Evolutionary conservation across 30 jellyfish, hydroid and myxozoan genomes (phyloP), one percentile per base, ranked within the genome.

Genomic region (Pelagia noctiluca): DNA sequence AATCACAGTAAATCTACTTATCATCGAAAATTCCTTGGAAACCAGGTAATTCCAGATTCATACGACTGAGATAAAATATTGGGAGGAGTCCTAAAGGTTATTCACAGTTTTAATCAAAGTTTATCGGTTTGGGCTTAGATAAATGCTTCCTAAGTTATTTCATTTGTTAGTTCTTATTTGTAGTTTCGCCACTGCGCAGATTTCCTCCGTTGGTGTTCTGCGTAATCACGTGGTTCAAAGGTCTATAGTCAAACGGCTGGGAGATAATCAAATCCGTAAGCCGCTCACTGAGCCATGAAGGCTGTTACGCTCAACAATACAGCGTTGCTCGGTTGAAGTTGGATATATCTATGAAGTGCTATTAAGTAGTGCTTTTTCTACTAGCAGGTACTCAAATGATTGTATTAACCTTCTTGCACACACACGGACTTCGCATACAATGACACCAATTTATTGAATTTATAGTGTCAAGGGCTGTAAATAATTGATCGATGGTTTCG

Each of bases 371-470:
- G n/a, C n/a, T n/a, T n/a, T n/a, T n/a, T n/a, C n/a, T n/a, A n/a
- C n/a, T 52, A 52, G 68, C 68, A 52, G 68, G 68, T 52, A 52
- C 68, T 52, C 16, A 25, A 52, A 19, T 52, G 30, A 52, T 2
- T 52, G 12, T 52, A 3, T 52, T 52, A 3, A 8, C 7, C 21
- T 52, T 8, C 26, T 52, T 52, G 68, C 68, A 8, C 8, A 42
- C 57, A 42, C 57, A 42, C 16, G 12, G 16, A 5, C 8, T 8
- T 42, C 16, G 57, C 57, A 42, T 42, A 42, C 57, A 42, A 42
- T 42, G 57, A 42, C 57, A 42, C 57, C 57, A 42, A 42, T 42
- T 42, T 16, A 42, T 42, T 5, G 57, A 42, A 42, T 42, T 42
- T 42, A 42, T 42, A 42, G 57, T 42, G 57, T 42, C 57, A 42